Base-by-base conservation (phyloP, 2,888 invertebrate species). In the Oscheius sp. region DNA sequence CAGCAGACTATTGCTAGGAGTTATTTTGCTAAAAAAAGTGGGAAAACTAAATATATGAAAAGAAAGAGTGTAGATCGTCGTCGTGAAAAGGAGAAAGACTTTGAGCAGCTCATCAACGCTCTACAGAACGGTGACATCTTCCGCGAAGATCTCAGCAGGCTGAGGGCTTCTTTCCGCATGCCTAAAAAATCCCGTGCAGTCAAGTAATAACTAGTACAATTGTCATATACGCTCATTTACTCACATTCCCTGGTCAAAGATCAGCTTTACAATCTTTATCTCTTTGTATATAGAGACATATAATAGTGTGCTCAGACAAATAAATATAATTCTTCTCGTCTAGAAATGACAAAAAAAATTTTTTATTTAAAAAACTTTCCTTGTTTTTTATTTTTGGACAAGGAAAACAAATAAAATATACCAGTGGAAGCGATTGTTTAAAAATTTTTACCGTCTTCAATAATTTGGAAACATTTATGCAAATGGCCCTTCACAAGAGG, bases 71-170 rank as follows among this genome's bases (percentile, higher is more conserved):
- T 61, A 68, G 71, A 59, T 51, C 71, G 68, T 2, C 67, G 67
- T 33, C 45, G 49, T 14, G 67, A 78, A 49, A 79, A 80, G 56
- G 82, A 79, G 36, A 75, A 80, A 45, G 85, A 85, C 67, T 85
- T 85, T 66, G 85, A 85, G 51, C 75, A 80, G 38, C 59, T 85
- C 38, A 81, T 85, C 41, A 73, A 73, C 49, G 85, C 83, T 17
- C 78, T 85, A 5, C 84, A 85, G 64, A 78, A 74, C n/a, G 85
- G 85, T n/a, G 85, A 85, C 62, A 72, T 85, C 24, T 85, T 85
- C 77, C 79, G 80, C 26, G 85, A 85, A 45, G 85, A 85, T 44
- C 72, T 85, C 61, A 73, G 73, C 12, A 70, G 85, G n/a, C 75
- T 85, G 20, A 68, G 85, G 30, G 80, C 81, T 2, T 85, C 85